phyloP scores from a whole-genome alignment of 2,888 invertebrate species.

The Ctenicera cuprea region DNA sequence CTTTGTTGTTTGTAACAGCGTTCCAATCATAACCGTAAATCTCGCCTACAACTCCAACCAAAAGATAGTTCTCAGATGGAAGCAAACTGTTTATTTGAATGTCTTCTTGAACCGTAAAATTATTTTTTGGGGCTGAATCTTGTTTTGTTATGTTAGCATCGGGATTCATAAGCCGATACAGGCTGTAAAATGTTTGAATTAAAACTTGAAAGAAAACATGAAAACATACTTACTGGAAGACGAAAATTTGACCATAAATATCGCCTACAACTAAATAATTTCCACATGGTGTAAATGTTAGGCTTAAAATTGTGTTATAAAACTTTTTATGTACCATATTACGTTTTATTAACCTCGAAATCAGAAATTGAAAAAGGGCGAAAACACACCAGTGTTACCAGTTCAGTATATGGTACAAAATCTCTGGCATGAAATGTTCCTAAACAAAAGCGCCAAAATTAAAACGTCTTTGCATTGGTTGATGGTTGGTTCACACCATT shows the following conservation, averaged over 20 bases:
- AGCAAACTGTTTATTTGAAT: constrained; percentile 82
- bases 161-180: constrained; percentile 78
- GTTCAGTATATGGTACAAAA: too few relatives aligned
- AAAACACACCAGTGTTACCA: neutral
- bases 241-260: constrained; percentile 88
- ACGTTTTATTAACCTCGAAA: constrained; percentile 18
- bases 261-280: constrained; percentile 89
- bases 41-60: constrained; percentile 85
- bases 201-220: constrained; percentile 23
- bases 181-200: constrained; percentile 72
- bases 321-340: constrained; percentile 75
- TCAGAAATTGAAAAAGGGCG: neutral
- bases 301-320: constrained; percentile 89
- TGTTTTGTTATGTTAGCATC: constrained; percentile 74
- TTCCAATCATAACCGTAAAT: constrained; percentile 88
- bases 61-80: constrained; percentile 80
- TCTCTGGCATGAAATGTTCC: too few relatives aligned
- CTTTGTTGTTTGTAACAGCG: constrained; percentile 77
- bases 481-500: too few relatives aligned
- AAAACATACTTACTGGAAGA: constrained; percentile 82
- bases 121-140: constrained; percentile 78
- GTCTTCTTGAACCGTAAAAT: constrained; percentile 78
- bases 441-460: neutral
- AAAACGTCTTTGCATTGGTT: too few relatives aligned
- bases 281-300: constrained; percentile 89